Base-by-base conservation (phyloP, 2,797 vertebrate genomes). In the Macroramphosus scolopax region DNA sequence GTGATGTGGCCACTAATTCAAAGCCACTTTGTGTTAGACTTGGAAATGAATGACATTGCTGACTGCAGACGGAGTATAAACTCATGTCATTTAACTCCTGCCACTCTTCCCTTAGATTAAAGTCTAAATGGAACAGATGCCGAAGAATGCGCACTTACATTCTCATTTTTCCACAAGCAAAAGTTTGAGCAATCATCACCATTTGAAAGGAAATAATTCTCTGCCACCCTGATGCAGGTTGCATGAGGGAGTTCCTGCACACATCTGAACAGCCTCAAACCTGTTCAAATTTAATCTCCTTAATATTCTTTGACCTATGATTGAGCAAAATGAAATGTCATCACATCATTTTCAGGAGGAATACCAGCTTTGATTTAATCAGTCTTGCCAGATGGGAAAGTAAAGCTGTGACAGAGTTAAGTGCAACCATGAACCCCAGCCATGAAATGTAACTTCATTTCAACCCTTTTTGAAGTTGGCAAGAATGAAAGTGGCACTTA, bases 361-460 rank as follows among this genome's bases (percentile, higher is more conserved):
- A 48, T 47, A 33, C 63, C 60, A 33, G 28, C 45, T 38, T 20
- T 49, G 17, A 63, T 73, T 62, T 20, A 32, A 57, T 66, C 35
- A 30, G 26, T 40, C 38, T 34, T 39, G 46, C 64, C 54, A 49
- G 58, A 43, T 3, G 29, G 51, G 51, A 69, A 61, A 56, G 24
- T 12, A 32, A 42, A 55, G 41, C 20, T 9, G 36, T 57, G 44
- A 55, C 24, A 2, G 25, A 54, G 41, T 61, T 44, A 46, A 60
- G 47, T 58, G 48, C 40, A 43, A 16, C 32, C 33, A 39, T 73
- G 40, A 75, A 55, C 31, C 36, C 10, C 17, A 50, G 61, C 55
- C 34, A 40, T 60, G 55, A 64, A 62, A 62, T 42, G 45, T 12
- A 54, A 54, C 46, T 51, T 63, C 1, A 71, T 53, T 59, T 73